phyloP scores from a whole-genome alignment of 1,140 invertebrate species.

The Monochamus saltuarius region DNA sequence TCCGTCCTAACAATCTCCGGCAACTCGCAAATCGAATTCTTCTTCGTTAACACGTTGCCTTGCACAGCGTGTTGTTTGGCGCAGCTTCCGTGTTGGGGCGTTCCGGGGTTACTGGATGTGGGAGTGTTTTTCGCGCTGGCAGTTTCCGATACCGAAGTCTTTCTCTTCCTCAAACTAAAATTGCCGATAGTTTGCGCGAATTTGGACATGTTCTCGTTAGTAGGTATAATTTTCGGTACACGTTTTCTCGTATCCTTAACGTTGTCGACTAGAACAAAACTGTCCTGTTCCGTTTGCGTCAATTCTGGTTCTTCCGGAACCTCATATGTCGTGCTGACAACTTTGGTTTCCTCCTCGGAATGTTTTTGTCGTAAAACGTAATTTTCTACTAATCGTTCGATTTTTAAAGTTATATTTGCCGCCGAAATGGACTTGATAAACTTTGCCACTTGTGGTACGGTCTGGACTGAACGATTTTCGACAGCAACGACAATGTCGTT shows the following conservation, averaged over 20 bases:
- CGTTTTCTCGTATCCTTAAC: conserved; percentile 41
- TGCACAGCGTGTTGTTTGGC: conserved; percentile 10
- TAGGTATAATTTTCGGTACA: conserved; percentile 40
- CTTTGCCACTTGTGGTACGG: conserved; percentile 73
- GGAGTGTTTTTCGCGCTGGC: conserved; percentile 57
- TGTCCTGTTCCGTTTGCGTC: conserved; percentile 36
- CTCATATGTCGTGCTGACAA: conserved; percentile 10
- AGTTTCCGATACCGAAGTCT: conserved; percentile 57
- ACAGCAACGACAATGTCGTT: conserved; percentile 79
- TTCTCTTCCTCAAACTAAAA: conserved; percentile 58
- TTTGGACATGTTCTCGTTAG: conserved; percentile 50
- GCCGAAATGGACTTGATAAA: conserved; percentile 58
- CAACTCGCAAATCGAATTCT: conserved; percentile 44
- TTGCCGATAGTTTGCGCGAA: conserved; percentile 50
- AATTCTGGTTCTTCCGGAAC: conserved; percentile 29
- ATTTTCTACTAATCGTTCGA: conserved; percentile 58
- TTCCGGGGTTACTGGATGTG: conserved; percentile 54
- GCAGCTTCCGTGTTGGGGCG: conserved; percentile 19
- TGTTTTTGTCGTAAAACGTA: conserved; percentile 39
- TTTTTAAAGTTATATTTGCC: conserved; percentile 58
- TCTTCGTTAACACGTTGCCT: conserved; percentile 44
- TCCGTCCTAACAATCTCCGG: conserved; percentile 43
- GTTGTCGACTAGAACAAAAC: conserved; percentile 43
- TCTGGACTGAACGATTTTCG: conserved; percentile 74
- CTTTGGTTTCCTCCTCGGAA: conserved; percentile 31